Conservation (phyloP, 2,797 vertebrate species). For the Tokudaia muenninki region DNA sequence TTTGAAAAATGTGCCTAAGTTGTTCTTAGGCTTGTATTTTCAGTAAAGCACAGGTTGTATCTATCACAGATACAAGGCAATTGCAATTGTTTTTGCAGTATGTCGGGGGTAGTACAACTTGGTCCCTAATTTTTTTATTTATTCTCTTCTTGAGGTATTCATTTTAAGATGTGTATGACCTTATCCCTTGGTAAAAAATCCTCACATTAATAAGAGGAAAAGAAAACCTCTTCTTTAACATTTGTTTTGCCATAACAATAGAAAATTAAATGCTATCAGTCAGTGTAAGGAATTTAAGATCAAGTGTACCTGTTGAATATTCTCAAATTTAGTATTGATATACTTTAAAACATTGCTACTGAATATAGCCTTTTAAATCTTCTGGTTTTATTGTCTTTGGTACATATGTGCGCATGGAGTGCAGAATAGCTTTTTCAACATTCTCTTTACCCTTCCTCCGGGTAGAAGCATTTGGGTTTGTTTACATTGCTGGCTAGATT, state of each 20-base stretch:
- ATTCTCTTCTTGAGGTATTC: slow-evolving; percentile 11
- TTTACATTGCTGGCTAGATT: slow-evolving; percentile 30
- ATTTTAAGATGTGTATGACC: neutral
- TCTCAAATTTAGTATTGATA: slow-evolving; percentile 7
- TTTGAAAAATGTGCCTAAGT: neutral
- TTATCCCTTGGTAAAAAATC: neutral
- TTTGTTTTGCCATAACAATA: slow-evolving; percentile 22
- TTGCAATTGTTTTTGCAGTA: neutral
- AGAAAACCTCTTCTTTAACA: neutral
- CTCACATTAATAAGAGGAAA: neutral
- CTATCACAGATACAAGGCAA: neutral
- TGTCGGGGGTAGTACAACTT: neutral
- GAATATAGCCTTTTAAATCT: neutral
- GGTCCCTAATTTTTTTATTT: neutral
- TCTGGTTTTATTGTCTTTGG: neutral
- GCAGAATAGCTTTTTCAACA: accelerated
- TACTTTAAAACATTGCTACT: neutral
- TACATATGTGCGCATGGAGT: accelerated
- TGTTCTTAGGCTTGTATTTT: neutral
- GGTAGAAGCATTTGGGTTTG: neutral
- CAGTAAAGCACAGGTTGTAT: neutral
- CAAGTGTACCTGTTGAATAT: neutral
- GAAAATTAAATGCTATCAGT: neutral
- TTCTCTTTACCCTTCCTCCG: neutral
- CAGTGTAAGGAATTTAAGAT: neutral